Evolutionary conservation across 2,888 invertebrate genomes (phyloP).

Genomic region (Drosophila cognata): DNA sequence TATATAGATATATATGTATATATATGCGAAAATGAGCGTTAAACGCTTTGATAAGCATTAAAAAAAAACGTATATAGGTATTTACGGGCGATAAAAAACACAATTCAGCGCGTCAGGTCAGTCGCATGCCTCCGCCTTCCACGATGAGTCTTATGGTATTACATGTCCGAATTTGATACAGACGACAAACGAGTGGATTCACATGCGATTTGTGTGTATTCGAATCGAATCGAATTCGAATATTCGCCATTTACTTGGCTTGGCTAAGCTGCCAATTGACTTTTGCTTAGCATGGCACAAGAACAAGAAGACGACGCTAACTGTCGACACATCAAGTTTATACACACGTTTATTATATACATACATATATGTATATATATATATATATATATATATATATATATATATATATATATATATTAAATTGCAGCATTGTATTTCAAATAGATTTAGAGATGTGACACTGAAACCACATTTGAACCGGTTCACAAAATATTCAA

Average conservation of each 20-base stretch:
- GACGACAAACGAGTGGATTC: constrained; percentile 1
- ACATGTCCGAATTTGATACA: constrained; percentile 33
- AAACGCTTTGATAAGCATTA: constrained; percentile 42
- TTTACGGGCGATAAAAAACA: not conserved
- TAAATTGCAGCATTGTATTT: not conserved
- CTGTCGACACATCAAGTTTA: constrained; percentile 48
- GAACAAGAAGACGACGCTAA: constrained; percentile 29
- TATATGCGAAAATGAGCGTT: constrained; percentile 2
- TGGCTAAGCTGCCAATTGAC: constrained; percentile 15
- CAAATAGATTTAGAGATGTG: not conserved
- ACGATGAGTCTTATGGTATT: constrained; percentile 13
- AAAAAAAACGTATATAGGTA: constrained; percentile 4
- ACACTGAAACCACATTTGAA: not conserved
- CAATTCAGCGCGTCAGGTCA: constrained; percentile 24
- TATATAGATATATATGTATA: not conserved
- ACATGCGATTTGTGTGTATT: constrained; percentile 4
- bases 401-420: not conserved
- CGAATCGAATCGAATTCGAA: not conserved
- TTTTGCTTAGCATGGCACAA: constrained; percentile 42
- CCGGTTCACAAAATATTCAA: constrained; percentile 2
- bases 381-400: not conserved
- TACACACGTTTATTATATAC: not conserved
- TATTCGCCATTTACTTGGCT: constrained; percentile 1
- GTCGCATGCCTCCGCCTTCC: constrained; percentile 10
- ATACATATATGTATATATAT: not conserved